phyloP scores from a whole-genome alignment of 92 coral and sea anemone genomes.

The Heteractis magnifica region DNA sequence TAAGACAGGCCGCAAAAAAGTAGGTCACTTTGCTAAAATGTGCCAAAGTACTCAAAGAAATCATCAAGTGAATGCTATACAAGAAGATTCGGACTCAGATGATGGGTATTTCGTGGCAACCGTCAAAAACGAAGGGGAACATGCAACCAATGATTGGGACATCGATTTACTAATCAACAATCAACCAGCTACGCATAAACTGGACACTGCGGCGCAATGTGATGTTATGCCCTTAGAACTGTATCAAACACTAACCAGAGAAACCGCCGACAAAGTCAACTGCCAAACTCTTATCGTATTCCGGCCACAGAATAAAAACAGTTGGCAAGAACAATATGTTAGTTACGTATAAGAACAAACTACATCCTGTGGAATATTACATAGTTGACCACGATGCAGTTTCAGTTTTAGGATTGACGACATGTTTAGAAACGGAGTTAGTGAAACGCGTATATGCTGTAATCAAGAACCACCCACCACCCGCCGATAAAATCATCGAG shows the following conservation, averaged over 20 bases:
- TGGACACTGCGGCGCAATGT: no score
- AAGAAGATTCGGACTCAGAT: no score
- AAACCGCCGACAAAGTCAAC: conserved; percentile 19
- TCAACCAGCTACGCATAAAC: no score
- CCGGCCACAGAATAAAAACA: conserved; percentile 41
- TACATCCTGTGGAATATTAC: conserved; percentile 45
- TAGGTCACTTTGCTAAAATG: no score
- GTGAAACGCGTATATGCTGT: conserved; percentile 35
- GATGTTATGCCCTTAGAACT: no score
- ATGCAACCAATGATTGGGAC: no score
- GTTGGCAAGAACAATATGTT: conserved; percentile 28
- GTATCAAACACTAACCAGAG: background rate
- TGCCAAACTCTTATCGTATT: conserved; percentile 30
- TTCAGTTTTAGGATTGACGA: conserved; percentile 44
- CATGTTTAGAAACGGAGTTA: conserved; percentile 40
- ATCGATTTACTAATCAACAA: no score
- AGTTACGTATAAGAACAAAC: conserved; percentile 30
- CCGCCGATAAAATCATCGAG: conserved; percentile 9
- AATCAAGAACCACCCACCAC: conserved; percentile 1
- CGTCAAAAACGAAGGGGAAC: no score
- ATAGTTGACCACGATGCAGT: conserved; percentile 32
- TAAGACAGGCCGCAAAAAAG: no score
- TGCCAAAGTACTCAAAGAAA: no score
- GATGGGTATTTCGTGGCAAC: no score
- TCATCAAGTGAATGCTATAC: no score